These are phyloP conservation scores for Pygocentrus nattereri DNA, from an alignment of 2,797 vertebrate species.

Conservation along the genomic window DNA sequence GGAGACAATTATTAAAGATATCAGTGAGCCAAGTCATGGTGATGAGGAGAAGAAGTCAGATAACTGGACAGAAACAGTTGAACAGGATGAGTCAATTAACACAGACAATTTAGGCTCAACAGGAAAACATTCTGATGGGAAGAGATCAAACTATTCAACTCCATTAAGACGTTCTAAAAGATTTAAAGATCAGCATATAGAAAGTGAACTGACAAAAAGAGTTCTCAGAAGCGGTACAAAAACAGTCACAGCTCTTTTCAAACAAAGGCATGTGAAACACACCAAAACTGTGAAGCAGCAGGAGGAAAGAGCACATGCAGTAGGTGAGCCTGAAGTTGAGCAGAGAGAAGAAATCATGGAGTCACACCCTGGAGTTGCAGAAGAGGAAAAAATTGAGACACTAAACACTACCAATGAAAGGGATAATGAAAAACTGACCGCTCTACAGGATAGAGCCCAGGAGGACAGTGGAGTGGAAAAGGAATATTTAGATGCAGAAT, in stretches of 20 bases:
- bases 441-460: not conserved
- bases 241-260: constrained; percentile 4
- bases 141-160: constrained; percentile 14
- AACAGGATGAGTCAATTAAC: not conserved
- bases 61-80: not conserved
- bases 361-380: too few species aligned
- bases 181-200: constrained; percentile 19
- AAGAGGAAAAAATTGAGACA: not conserved
- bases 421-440: not conserved
- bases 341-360: too few species aligned
- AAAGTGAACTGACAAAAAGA: not conserved
- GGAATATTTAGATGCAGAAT: not conserved
- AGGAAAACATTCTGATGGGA: not conserved
- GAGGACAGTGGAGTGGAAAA: not conserved
- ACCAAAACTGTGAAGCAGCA: not conserved
- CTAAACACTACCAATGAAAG: not conserved
- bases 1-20: not conserved
- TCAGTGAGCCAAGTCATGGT: not conserved
- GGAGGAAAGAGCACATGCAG: not conserved
- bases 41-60: not conserved
- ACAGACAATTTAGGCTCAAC: not conserved
- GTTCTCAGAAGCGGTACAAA: constrained; percentile 14
- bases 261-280: constrained; percentile 1
- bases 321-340: not conserved
- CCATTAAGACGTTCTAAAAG: constrained; percentile 17